Evolutionary conservation across 1,140 invertebrate species (phyloP).

Genomic region (Diachasmimorpha longicaudata): DNA sequence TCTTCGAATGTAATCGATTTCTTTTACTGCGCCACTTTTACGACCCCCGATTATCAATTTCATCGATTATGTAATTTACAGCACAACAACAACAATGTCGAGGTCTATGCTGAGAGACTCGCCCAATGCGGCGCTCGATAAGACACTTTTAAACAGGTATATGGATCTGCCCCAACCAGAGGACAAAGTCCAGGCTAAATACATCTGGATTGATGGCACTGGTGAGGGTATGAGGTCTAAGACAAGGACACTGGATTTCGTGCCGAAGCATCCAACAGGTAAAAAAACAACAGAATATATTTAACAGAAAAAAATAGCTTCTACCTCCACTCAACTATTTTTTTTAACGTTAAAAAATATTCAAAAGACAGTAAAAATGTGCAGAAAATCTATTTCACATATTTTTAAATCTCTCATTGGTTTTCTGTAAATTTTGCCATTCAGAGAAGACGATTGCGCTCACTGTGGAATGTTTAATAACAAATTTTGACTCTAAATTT

Average conservation of each 20-base stretch:
- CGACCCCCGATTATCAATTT: not conserved
- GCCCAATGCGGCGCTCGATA: slow-evolving; percentile 77
- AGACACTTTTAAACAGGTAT: slow-evolving; percentile 76
- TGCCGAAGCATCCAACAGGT: slow-evolving; percentile 77
- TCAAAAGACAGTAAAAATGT: no score
- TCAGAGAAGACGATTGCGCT: no score
- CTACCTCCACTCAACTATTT: no score
- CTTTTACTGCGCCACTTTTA: no score
- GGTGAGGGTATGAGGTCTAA: slow-evolving; percentile 89
- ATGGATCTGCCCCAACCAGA: slow-evolving; percentile 78
- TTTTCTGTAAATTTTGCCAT: no score
- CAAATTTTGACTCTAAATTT: no score
- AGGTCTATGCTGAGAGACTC: slow-evolving; percentile 66
- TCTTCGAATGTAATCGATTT: no score
- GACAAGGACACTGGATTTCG: slow-evolving; percentile 82
- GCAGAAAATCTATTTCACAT: no score
- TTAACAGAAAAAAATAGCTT: not conserved
- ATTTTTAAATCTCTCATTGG: no score
- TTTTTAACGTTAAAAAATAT: no score
- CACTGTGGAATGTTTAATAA: no score
- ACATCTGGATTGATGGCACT: slow-evolving; percentile 96
- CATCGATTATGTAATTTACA: slow-evolving; percentile 30
- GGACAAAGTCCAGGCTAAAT: slow-evolving; percentile 81
- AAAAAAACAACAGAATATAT: slow-evolving; percentile 16
- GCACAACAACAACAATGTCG: slow-evolving; percentile 57